phyloP scores from a whole-genome alignment of 2,113 vertebrate species.

The Pluvianellus socialis region DNA sequence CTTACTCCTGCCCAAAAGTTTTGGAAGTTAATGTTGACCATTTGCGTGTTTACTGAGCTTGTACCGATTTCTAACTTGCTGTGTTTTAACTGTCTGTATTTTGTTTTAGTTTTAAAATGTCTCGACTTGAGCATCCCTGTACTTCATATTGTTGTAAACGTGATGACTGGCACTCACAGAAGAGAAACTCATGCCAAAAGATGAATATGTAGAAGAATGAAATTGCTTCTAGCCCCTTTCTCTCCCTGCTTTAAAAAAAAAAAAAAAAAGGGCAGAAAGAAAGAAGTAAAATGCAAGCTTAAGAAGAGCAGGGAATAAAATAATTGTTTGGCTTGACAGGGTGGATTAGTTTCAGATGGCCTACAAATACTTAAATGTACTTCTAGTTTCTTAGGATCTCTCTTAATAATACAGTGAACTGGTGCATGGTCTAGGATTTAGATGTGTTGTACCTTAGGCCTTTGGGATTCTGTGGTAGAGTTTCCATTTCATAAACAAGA shows the following conservation, averaged over 20 bases:
- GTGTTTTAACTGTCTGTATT: not conserved
- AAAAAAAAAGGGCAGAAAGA: no score
- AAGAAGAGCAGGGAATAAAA: not conserved
- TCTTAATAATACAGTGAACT: not conserved
- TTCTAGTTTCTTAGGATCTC: not conserved
- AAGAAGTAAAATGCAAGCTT: not conserved
- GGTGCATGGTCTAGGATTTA: not conserved
- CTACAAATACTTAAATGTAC: not conserved
- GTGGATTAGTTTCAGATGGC: not conserved
- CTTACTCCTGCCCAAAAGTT: conserved; percentile 6
- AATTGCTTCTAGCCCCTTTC: not conserved
- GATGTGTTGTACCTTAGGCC: not conserved
- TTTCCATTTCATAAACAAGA: conserved; percentile 42
- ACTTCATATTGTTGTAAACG: not conserved
- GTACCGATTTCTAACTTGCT: not conserved
- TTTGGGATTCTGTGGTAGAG: conserved; percentile 1
- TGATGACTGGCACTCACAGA: not conserved
- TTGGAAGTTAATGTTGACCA: not conserved
- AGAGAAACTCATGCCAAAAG: not conserved
- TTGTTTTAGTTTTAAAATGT: conserved; percentile 13
- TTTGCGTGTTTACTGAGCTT: not conserved
- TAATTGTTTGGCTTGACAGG: not conserved
- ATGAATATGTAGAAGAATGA: not conserved
- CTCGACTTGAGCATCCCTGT: not conserved
- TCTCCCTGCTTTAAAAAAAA: not conserved